These are phyloP conservation scores for Heterotilapia buettikoferi DNA, from an alignment of 2,113 vertebrate species.

Conservation along the genomic window DNA sequence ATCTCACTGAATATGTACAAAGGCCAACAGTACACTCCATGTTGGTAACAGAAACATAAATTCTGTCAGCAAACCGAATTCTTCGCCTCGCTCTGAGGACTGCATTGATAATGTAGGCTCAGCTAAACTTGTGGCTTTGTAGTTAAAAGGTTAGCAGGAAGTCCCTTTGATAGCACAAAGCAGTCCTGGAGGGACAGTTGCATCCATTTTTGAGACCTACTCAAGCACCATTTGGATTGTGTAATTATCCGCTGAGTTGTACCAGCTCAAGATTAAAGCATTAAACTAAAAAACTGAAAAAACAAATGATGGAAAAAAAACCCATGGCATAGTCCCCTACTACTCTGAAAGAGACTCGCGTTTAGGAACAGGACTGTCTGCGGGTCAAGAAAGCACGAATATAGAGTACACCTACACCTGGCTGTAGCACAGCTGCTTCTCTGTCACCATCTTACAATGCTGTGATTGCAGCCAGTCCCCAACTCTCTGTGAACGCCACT, in stretches of 20 bases:
- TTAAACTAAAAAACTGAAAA: background rate
- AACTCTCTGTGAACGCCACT: no score
- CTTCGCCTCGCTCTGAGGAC: no score
- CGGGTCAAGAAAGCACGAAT: background rate
- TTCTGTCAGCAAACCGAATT: background rate
- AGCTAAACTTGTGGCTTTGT: background rate
- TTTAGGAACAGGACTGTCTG: background rate
- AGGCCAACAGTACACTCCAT: background rate
- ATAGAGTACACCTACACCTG: background rate
- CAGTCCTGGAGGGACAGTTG: background rate
- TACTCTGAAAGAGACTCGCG: background rate
- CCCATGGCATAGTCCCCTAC: background rate
- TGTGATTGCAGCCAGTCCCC: no score
- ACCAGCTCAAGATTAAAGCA: background rate
- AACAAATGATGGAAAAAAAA: rapidly evolving
- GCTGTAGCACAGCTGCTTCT: background rate
- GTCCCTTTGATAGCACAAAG: background rate
- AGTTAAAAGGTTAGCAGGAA: background rate
- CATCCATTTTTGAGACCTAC: background rate
- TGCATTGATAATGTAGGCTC: background rate
- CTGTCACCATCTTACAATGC: background rate
- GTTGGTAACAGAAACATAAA: background rate
- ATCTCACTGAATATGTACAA: background rate
- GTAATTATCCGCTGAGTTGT: background rate
- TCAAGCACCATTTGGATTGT: background rate